Conservation (phyloP, 2,888 invertebrate genomes). For the Molorchus minor region DNA sequence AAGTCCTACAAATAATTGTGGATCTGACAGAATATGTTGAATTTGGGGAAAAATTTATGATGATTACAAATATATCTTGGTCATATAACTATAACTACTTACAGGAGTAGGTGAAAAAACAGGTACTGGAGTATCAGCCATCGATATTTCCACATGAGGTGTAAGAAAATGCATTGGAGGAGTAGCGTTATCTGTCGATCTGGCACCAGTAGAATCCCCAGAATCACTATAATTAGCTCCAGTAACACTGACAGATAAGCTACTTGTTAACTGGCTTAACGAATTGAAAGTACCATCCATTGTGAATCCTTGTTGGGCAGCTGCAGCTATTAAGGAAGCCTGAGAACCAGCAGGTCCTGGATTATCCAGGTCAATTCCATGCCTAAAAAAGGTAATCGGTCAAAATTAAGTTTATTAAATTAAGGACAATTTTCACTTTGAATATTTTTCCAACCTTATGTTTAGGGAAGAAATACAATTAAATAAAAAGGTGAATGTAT, state of each 20-base stretch:
- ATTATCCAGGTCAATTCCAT: constrained; percentile 90
- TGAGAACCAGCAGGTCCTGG: constrained; percentile 85
- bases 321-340: constrained; percentile 74
- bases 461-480: too few relatives aligned
- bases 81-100: too few relatives aligned
- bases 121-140: constrained; percentile 82
- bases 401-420: too few relatives aligned
- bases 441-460: too few relatives aligned
- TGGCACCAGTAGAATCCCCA: constrained; percentile 81
- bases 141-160: constrained; percentile 90
- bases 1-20: too few relatives aligned
- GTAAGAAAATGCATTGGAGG: constrained; percentile 92
- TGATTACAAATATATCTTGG: too few relatives aligned
- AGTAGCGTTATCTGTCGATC: constrained; percentile 86
- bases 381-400: constrained; percentile 66
- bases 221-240: constrained; percentile 84
- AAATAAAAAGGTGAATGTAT: too few relatives aligned
- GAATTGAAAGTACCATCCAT: constrained; percentile 64
- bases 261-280: constrained; percentile 70
- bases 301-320: constrained; percentile 64
- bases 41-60: too few relatives aligned
- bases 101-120: constrained; percentile 68
- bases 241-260: constrained; percentile 63
- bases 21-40: too few relatives aligned
- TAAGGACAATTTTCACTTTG: too few relatives aligned